These are phyloP conservation scores for Petrosia ficiformis DNA, from an alignment of 37 sponge, comb jelly and placozoan species.

Conservation along the genomic window DNA sequence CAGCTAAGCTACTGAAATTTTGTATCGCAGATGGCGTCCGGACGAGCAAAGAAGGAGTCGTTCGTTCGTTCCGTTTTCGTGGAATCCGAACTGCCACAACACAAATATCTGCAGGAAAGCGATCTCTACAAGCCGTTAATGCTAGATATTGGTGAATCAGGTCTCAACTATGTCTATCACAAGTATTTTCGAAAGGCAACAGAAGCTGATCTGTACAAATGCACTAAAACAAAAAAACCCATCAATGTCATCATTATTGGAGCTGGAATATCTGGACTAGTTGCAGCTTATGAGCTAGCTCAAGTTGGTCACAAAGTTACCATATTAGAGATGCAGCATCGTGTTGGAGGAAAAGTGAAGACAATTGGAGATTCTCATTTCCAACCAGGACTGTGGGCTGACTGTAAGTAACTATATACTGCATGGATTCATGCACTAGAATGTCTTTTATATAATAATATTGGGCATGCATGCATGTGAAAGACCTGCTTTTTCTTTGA, in stretches of 20 bases:
- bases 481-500: too few relatives aligned
- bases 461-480: too few relatives aligned
- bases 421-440: not conserved
- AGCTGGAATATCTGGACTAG: constrained; percentile 55
- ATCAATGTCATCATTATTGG: constrained; percentile 41
- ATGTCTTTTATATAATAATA: too few relatives aligned
- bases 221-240: constrained; percentile 9
- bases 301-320: constrained; percentile 56
- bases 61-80: too few relatives aligned
- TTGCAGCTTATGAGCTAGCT: constrained; percentile 52
- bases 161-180: constrained; percentile 32
- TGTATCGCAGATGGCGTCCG: too few relatives aligned
- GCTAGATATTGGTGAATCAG: constrained; percentile 23
- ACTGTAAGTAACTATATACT: constrained; percentile 25
- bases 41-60: too few relatives aligned
- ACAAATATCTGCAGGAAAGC: constrained; percentile 14
- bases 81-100: not conserved
- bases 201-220: not conserved
- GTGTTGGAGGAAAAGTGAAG: constrained; percentile 55
- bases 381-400: constrained; percentile 31
- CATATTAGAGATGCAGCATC: constrained; percentile 46
- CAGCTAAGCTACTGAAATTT: too few relatives aligned
- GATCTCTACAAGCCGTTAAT: constrained; percentile 44
- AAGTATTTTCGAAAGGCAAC: not conserved
- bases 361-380: constrained; percentile 26